phyloP scores from a whole-genome alignment of 2,113 vertebrate genomes.

The Stegastes partitus region DNA sequence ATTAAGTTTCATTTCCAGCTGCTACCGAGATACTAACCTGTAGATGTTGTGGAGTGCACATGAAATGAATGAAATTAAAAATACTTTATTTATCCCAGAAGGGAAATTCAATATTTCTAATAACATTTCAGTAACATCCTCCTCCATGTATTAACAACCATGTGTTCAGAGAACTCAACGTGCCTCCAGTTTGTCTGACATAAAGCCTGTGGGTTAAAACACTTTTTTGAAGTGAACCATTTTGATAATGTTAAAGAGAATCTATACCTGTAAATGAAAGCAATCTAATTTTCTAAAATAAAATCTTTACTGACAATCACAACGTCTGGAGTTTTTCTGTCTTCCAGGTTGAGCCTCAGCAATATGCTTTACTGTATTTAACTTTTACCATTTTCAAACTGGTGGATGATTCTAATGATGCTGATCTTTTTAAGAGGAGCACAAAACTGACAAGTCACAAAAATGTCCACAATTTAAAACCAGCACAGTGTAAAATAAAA shows the following conservation, averaged over 20 bases:
- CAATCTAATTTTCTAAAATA: constrained; percentile 35
- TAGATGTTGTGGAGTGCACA: background rate
- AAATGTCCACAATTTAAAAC: too few species aligned
- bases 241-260: constrained; percentile 3
- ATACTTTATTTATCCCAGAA: too few species aligned
- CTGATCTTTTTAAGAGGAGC: too few species aligned
- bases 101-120: too few species aligned
- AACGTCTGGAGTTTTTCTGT: background rate
- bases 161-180: constrained; percentile 14
- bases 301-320: background rate
- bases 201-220: background rate
- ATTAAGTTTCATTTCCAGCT: background rate
- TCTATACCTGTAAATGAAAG: constrained; percentile 34
- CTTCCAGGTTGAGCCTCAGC: too few species aligned
- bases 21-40: constrained; percentile 22
- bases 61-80: too few species aligned
- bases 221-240: background rate
- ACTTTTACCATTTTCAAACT: too few species aligned
- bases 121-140: background rate
- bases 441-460: too few species aligned
- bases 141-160: background rate
- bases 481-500: too few species aligned
- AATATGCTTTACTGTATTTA: too few species aligned
- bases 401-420: too few species aligned
- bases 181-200: constrained; percentile 40